Evolutionary conservation across 2,888 invertebrate species (phyloP).

Genomic region (Teleogryllus oceanicus): DNA sequence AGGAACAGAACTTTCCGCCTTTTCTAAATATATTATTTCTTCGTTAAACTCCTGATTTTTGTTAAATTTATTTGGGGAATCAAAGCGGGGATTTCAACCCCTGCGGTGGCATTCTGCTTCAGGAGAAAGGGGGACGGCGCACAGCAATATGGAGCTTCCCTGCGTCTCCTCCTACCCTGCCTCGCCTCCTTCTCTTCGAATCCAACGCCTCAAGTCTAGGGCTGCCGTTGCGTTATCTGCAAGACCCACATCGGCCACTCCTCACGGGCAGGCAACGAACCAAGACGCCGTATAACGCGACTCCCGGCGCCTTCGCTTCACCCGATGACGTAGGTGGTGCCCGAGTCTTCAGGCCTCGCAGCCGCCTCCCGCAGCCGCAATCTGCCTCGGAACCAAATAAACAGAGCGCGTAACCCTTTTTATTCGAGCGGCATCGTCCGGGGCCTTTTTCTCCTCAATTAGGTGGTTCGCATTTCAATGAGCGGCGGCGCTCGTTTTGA

Average conservation of each 20-base stretch:
- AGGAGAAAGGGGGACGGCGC: not conserved
- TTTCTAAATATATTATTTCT: conserved; percentile 5
- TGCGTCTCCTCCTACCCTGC: no score
- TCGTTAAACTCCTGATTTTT: conserved; percentile 10
- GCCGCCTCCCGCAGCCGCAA: no score
- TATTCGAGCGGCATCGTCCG: not conserved
- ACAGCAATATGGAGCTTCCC: not conserved
- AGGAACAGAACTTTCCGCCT: not conserved
- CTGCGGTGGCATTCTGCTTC: not conserved
- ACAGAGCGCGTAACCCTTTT: not conserved
- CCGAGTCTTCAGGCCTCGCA: no score
- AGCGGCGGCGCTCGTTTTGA: not conserved
- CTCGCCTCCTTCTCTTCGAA: no score
- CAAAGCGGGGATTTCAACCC: not conserved
- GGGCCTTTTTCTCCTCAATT: not conserved
- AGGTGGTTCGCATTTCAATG: not conserved
- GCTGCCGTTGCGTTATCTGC: no score
- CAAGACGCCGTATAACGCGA: no score
- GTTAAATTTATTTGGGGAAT: conserved; percentile 1
- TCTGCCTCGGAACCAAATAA: not conserved
- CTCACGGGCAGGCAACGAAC: no score
- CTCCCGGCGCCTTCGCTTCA: no score
- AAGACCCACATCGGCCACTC: no score
- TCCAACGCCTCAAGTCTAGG: no score
- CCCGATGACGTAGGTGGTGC: no score